Evolutionary conservation across 2,113 vertebrate species (phyloP).

Genomic region (Hyperopisus bebe): DNA sequence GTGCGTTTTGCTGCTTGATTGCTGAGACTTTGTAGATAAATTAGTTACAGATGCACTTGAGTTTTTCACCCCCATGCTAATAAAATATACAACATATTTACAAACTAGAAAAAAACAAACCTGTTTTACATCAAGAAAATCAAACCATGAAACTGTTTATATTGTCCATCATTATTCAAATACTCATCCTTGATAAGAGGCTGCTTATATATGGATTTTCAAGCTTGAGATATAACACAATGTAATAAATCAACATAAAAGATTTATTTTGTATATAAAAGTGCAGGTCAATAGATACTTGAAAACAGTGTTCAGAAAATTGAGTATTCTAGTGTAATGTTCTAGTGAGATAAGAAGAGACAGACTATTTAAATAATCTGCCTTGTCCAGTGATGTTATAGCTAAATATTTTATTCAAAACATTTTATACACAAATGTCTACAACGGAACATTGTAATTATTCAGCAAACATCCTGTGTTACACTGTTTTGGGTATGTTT

Average conservation of each 20-base stretch:
- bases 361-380: background rate
- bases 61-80: conserved; percentile 45
- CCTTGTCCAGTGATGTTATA: background rate
- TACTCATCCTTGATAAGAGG: background rate
- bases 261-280: background rate
- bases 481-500: background rate
- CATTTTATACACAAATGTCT: background rate
- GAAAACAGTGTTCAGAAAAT: background rate
- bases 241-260: background rate
- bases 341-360: background rate
- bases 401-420: background rate
- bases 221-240: background rate
- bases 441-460: background rate
- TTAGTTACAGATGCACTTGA: background rate
- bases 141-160: background rate
- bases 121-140: conserved; percentile 4
- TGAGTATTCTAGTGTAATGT: background rate
- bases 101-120: background rate
- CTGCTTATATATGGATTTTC: background rate
- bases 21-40: background rate
- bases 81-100: conserved; percentile 58
- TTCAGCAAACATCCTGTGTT: background rate
- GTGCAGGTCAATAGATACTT: background rate
- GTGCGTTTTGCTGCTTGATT: background rate
- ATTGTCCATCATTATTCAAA: background rate